Evolutionary conservation across 2,797 vertebrate genomes (phyloP).

Genomic region (Chiloscyllium punctatum): DNA sequence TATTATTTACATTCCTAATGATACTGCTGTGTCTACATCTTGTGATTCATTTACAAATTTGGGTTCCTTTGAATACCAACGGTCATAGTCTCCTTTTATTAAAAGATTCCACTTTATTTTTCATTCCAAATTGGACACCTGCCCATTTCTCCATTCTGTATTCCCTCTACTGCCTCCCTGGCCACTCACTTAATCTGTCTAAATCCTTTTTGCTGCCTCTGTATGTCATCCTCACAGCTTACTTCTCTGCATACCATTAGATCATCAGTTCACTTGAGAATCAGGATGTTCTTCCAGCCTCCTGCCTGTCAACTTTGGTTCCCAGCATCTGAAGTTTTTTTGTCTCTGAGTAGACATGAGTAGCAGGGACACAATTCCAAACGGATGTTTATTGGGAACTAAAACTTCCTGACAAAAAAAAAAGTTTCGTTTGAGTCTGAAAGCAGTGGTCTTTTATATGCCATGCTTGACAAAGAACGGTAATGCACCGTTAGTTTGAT

Average conservation of each 20-base stretch:
- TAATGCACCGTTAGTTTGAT: neutral
- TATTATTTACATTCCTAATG: neutral
- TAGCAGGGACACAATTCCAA: neutral
- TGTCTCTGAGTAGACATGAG: neutral
- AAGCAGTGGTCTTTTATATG: neutral
- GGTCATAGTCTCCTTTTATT: neutral
- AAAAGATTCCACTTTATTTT: neutral
- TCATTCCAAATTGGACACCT: neutral
- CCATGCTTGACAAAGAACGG: neutral
- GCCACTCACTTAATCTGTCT: neutral
- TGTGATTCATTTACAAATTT: neutral
- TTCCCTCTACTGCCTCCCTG: no score
- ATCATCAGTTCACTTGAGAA: neutral
- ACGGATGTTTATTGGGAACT: neutral
- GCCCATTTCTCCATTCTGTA: no score
- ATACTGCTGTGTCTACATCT: neutral
- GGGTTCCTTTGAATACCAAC: neutral
- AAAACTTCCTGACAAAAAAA: neutral
- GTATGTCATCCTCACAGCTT: neutral
- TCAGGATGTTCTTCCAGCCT: neutral
- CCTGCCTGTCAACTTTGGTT: no score
- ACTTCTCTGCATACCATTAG: neutral
- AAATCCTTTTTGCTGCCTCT: neutral
- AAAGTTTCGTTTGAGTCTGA: neutral
- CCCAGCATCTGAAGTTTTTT: no score